phyloP scores from a whole-genome alignment of 2,888 invertebrate species.

The Habroteleia sp. region DNA sequence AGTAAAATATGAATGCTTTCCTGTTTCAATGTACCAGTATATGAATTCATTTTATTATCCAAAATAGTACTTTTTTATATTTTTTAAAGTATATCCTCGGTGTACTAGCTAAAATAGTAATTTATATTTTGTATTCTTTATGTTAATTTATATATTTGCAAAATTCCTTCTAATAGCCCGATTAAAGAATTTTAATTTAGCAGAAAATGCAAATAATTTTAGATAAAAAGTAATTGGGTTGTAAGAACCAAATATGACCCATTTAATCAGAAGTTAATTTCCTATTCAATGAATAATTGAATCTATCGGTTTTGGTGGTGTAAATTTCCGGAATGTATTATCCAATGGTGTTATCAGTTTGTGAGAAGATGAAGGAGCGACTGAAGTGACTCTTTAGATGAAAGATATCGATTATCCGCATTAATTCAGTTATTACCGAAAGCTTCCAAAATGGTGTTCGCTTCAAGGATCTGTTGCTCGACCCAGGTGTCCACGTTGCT shows the following conservation, averaged over 20 bases:
- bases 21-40: too few relatives aligned
- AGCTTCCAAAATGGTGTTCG: conserved; percentile 95
- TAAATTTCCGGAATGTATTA: conserved; percentile 12
- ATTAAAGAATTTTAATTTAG: too few relatives aligned
- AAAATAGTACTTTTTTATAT: too few relatives aligned
- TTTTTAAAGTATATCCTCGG: too few relatives aligned
- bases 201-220: too few relatives aligned
- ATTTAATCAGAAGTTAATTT: neutral
- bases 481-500: conserved; percentile 93
- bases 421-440: conserved; percentile 86
- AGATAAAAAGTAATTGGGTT: too few relatives aligned
- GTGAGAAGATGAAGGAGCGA: neutral
- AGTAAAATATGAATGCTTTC: too few relatives aligned
- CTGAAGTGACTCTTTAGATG: conserved; percentile 13
- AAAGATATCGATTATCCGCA: conserved; percentile 19
- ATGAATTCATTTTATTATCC: too few relatives aligned
- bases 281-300: conserved; percentile 19
- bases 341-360: neutral
- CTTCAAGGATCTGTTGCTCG: conserved; percentile 97
- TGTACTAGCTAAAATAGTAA: too few relatives aligned
- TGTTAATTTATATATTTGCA: too few relatives aligned
- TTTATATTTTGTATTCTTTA: too few relatives aligned
- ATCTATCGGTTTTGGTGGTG: conserved; percentile 10
- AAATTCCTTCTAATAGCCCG: too few relatives aligned
- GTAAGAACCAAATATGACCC: conserved; percentile 4